Evolutionary conservation across 2,797 vertebrate genomes (phyloP).

Genomic region (Falco columbarius): DNA sequence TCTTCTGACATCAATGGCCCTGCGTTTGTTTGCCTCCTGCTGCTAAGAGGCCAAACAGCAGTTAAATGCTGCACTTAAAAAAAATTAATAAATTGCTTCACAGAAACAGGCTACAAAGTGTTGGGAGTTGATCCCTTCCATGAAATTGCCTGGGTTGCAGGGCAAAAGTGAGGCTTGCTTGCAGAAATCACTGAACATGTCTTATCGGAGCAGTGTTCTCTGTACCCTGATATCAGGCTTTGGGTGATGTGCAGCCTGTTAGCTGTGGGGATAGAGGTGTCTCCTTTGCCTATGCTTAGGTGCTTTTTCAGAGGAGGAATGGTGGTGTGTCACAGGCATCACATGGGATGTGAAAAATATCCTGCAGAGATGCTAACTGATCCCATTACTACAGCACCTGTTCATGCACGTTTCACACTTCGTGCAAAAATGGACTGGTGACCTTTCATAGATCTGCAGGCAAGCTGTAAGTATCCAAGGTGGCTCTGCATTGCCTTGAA

Average conservation of each 20-base stretch:
- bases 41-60: neutral
- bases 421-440: rapidly evolving
- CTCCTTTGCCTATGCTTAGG: neutral
- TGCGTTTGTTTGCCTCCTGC: neutral
- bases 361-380: neutral
- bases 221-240: neutral
- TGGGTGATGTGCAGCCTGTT: neutral
- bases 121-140: neutral
- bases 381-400: neutral
- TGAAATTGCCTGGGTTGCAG: rapidly evolving
- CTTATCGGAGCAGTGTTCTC: neutral
- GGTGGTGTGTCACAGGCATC: neutral
- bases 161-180: neutral
- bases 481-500: neutral
- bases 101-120: neutral
- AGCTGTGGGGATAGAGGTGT: neutral
- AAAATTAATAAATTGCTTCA: too few relatives aligned
- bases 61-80: neutral
- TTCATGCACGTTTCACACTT: rapidly evolving
- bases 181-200: too few relatives aligned
- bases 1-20: neutral
- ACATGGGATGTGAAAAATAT: neutral
- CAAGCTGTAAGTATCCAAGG: neutral
- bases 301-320: neutral
- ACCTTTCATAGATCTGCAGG: rapidly evolving